Percentiles rank a stretch among this genome's conserved stretches.
phyloP scores from a whole-genome alignment of 2,888 invertebrate species.

The Leucophenga maculata region DNA sequence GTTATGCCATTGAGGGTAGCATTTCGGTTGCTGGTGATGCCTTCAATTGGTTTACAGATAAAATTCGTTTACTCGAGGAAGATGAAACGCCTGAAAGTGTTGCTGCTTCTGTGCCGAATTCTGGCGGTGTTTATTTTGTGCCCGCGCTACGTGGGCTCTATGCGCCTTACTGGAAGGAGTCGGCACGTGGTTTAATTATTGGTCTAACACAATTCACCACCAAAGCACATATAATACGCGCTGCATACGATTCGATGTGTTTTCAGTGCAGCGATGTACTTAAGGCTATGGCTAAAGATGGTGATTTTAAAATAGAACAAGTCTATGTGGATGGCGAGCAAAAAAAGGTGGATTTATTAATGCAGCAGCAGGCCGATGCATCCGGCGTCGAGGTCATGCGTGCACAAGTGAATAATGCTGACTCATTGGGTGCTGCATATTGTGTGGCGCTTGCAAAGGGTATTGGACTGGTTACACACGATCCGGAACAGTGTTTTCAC shows the following conservation, averaged over 20 bases:
- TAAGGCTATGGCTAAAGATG: conserved; percentile 92
- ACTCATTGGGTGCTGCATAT: conserved; percentile 92
- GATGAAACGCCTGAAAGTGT: conserved; percentile 79
- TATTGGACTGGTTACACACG: conserved; percentile 79
- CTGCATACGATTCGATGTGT: conserved; percentile 92
- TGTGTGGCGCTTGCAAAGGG: conserved; percentile 87
- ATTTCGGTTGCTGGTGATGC: conserved; percentile 90
- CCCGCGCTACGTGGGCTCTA: conserved; percentile 95
- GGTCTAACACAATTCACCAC: conserved; percentile 92
- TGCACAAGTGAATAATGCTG: conserved; percentile 89
- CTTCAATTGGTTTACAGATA: conserved; percentile 91
- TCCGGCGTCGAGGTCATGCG: conserved; percentile 89
- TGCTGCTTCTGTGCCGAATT: conserved; percentile 85
- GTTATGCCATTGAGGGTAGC: conserved; percentile 94
- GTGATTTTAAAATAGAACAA: conserved; percentile 82
- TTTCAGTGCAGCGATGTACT: conserved; percentile 93
- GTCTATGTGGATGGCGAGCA: conserved; percentile 93
- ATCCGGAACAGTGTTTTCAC: conserved; percentile 73
- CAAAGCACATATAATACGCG: conserved; percentile 91
- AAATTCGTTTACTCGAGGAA: conserved; percentile 84
- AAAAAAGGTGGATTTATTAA: conserved; percentile 87
- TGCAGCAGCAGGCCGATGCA: conserved; percentile 95
- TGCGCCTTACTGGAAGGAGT: conserved; percentile 96
- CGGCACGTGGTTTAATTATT: conserved; percentile 89
- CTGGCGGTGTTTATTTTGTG: conserved; percentile 95